A percentile compares a stretch with the other conserved stretches of the same genome.
These are phyloP conservation scores for Stercorarius parasiticus DNA, from an alignment of 2,113 vertebrate species.

Conservation along the genomic window DNA sequence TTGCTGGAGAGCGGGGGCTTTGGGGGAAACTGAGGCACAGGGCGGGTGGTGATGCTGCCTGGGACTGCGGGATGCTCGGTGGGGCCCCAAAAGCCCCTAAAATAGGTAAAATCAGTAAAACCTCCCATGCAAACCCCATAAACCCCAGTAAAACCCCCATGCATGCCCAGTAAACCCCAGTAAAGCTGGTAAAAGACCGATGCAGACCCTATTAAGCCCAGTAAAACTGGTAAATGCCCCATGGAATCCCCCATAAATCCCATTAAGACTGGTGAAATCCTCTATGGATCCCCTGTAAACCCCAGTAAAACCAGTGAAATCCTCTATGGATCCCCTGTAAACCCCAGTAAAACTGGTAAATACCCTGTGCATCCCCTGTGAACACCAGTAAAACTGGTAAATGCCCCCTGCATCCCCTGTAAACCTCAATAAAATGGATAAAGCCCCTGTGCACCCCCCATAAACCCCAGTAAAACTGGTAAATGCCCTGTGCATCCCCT, in stretches of 20 bases:
- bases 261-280: background rate
- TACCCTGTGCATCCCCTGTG: rapidly evolving
- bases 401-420: background rate
- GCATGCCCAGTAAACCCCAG: background rate
- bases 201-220: background rate
- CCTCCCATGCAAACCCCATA: rapidly evolving
- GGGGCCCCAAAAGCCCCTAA: background rate
- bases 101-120: background rate
- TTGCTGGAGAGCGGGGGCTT: rapidly evolving
- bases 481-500: no score
- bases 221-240: background rate
- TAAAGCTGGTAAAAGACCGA: background rate
- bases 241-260: rapidly evolving
- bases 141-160: background rate
- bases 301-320: background rate
- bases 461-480: background rate
- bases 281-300: rapidly evolving
- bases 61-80: rapidly evolving
- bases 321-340: no score
- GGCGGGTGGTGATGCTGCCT: background rate
- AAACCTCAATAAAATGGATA: background rate
- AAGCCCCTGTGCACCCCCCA: no score
- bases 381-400: background rate
- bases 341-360: no score
- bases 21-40: background rate